Base-by-base conservation (phyloP, 2,113 vertebrate genomes). In the Seriola quinqueradiata region DNA sequence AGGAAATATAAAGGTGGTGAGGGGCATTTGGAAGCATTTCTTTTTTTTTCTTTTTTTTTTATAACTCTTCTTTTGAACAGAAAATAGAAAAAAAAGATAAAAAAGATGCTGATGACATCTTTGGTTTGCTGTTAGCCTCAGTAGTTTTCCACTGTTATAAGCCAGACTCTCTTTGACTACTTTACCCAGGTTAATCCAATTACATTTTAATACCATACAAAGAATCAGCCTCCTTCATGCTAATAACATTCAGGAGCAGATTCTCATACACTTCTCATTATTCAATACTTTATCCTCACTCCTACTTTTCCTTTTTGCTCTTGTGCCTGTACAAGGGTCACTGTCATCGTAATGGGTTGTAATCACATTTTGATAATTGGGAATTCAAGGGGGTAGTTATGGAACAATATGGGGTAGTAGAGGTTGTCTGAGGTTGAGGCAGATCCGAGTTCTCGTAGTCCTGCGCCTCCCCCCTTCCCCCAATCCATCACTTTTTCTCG, bases 321-420 rank as follows among this genome's bases (percentile, higher is more conserved):
- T 66, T 63, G 65, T 65, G 67, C 28, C 63, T 65, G 59, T 50
- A 70, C 74, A 71, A 42, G 81, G 76, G 71, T 81, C 12, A 17
- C 75, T 88, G 75, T 91, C 85, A 89, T 40, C 73, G 46, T 79
- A 90, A 84, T 87, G 82, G 78, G 69, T 75, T 81, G 59, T 83
- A 88, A 91, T 89, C 87, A 87, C 64, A 84, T 85, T 86, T 74
- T 73, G 58, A 81, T 89, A 90, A 93, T 88, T 89, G 77, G 74
- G 74, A 88, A 21, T 46, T 85, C 79, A 60, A 71, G 73, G 61
- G 34, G 78, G 75, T 82, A 75, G 65, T 88, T 88, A 85, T 40
- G 72, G 70, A 87, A 77, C 77, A 85, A 85, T 77, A 63, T 28
- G 40, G 57, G 46, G 59, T 70, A 61, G 61, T 34, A 40, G 68